Base-by-base conservation (phyloP, 2,113 vertebrate species). In the Prolemur simus region DNA sequence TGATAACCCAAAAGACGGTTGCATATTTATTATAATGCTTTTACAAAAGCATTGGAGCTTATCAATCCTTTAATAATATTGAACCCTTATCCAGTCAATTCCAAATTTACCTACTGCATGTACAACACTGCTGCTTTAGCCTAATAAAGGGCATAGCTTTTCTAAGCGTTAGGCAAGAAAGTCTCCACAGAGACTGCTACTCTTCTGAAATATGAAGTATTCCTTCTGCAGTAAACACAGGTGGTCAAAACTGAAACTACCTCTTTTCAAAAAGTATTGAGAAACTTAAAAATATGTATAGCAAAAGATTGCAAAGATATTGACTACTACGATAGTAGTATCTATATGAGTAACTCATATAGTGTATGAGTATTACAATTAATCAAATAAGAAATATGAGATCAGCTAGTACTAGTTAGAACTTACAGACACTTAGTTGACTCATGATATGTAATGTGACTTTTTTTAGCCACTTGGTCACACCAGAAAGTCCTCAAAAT, bases 191-290 rank as follows among this genome's bases (percentile, higher is more conserved):
- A 54, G n/a, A 77, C 77, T 54, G 66, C 80, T 37, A 3, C 73
- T 91, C 32, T 82, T 78, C 58, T 87, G 27, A 96, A 89, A 89
- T 63, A 45, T 9, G 25, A 95, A 83, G 25, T 82, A 32, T 39
- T 73, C 34, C 71, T 74, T 60, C n/a, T 82, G n/a, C 14, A 91
- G 0, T 93, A 91, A 71, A 86, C 76, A 88, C 77, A 85, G 87
- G 69, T 96, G 94, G 85, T 80, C 93, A 92, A 73, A 96, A 92
- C 76, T 34, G 74, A 96, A 96, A 89, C 80, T 52, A 15, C 47
- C 11, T 49, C 56, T 74, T 92, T 88, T 93, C 63, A 68, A n/a
- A 92, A 91, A 23, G 37, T 66, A 45, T 68, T 87, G 1, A 5
- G 9, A 83, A 63, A 88, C 85, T 80, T 87, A 91, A 96, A 37